Conservation (phyloP, 2,797 vertebrate genomes). For the Pempheris klunzingeri region DNA sequence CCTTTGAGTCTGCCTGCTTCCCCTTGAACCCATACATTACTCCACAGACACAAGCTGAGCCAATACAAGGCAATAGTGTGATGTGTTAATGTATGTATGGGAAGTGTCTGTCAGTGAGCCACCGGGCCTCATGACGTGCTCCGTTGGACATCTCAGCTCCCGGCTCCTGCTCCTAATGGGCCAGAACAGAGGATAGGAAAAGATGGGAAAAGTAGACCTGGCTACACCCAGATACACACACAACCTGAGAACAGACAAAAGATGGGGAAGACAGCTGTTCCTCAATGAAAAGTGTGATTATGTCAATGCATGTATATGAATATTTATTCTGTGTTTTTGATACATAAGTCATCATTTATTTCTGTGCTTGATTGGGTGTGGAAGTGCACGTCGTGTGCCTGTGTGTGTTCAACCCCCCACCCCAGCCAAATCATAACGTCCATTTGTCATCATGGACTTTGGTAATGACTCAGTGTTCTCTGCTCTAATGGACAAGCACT, state of each 20-base stretch:
- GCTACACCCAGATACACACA: slow-evolving; percentile 6
- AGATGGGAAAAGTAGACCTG: slow-evolving; percentile 43
- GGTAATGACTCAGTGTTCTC: slow-evolving; percentile 56
- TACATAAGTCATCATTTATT: slow-evolving; percentile 14
- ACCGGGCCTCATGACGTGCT: slow-evolving; percentile 69
- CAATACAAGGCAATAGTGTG: slow-evolving; percentile 54
- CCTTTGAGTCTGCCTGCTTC: slow-evolving; percentile 61
- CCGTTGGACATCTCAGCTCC: slow-evolving; percentile 64
- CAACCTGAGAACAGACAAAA: slow-evolving; percentile 20
- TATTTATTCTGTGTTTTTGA: slow-evolving; percentile 18
- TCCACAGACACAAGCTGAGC: slow-evolving; percentile 59
- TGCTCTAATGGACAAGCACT: slow-evolving; percentile 49
- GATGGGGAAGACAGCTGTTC: slow-evolving; percentile 30
- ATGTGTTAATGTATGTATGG: slow-evolving; percentile 66
- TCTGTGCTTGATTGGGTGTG: slow-evolving; percentile 29
- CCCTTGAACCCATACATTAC: slow-evolving; percentile 29
- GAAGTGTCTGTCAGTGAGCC: slow-evolving; percentile 67
- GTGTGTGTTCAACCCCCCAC: background rate
- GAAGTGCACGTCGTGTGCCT: slow-evolving; percentile 6
- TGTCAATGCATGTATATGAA: slow-evolving; percentile 13
- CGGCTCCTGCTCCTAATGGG: slow-evolving; percentile 69
- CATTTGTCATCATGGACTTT: slow-evolving; percentile 52
- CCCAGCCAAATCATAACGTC: slow-evolving; percentile 49
- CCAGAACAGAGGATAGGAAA: slow-evolving; percentile 67
- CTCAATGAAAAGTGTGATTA: slow-evolving; percentile 23